Evolutionary conservation across 2,797 vertebrate species (phyloP), one percentile per base, ranked within the genome.

Genomic region (Poecilia velifera): DNA sequence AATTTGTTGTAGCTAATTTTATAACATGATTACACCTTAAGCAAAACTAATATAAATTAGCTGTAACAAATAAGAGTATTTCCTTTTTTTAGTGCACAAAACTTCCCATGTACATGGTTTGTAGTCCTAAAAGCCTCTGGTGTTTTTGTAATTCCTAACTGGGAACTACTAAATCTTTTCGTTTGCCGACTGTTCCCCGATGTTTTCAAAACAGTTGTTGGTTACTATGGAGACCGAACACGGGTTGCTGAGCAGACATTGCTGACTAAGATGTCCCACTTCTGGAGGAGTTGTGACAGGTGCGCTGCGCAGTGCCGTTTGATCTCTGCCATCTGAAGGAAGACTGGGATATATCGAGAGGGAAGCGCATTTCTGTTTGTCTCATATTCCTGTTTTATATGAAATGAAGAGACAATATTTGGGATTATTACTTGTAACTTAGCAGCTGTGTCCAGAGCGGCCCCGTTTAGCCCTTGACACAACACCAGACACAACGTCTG

Each of bases 401-500:
- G 18, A 66, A 39, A 22, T n/a, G 22, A 14, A 6, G 66, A 41
- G 39, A 13, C 43, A 70, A 70, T 1, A 43, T 41, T 43, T 43
- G 39, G 10, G 39, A 25, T n/a, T 70, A 10, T 41, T 43, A 25
- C 12, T 13, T 45, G 12, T 3, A 68, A 41, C 20, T 22, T 66
- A 39, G 28, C 14, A 20, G 6, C 10, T 41, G 22, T 13, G 14
- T 68, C 36, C 64, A 41, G 41, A 45, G 12, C 16, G 41, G 20
- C 34, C 36, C 4, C 3, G 36, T 22, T 45, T 45, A 14, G 12
- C 39, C 66, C 66, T 43, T 28, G 25, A 43, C 68, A 71, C 41
- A 43, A n/a, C 10, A 18, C 14, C 71, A 55, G 41, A 6, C n/a
- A 82, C 74, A 31, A 70, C 59, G 80, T 68, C 55, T 34, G 6